Percentiles rank a stretch among this genome's conserved stretches.
Conservation (phyloP, 2,797 vertebrate species). For the Cichlasoma orientale region DNA sequence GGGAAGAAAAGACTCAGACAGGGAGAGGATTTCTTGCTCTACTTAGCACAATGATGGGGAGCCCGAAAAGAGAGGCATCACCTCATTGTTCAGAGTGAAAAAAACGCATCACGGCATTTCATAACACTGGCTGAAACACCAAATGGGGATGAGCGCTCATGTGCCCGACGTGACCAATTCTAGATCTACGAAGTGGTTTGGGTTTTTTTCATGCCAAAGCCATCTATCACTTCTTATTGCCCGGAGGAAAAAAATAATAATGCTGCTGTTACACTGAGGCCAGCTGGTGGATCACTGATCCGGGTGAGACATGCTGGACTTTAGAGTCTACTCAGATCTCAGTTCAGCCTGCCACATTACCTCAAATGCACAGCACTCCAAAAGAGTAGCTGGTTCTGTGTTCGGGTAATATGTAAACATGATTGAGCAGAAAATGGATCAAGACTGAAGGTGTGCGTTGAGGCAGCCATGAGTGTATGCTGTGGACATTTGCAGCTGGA, state of each 20-base stretch:
- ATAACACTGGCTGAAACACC: conserved; percentile 48
- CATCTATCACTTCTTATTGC: neutral
- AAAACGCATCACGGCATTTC: conserved; percentile 46
- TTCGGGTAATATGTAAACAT: neutral
- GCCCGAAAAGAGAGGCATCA: conserved; percentile 34
- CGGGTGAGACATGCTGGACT: conserved; percentile 1
- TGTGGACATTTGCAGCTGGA: conserved; percentile 49
- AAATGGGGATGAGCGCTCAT: conserved; percentile 32
- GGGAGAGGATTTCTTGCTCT: conserved; percentile 61
- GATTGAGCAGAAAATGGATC: neutral
- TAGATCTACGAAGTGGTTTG: neutral
- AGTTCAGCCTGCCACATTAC: neutral
- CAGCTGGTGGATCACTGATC: conserved; percentile 28
- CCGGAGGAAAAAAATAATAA: conserved; percentile 2
- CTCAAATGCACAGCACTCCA: neutral
- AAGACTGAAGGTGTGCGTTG: conserved; percentile 7
- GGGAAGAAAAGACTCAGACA: conserved; percentile 26
- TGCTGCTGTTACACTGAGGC: conserved; percentile 4
- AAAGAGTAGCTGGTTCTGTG: neutral
- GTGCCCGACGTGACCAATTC: conserved; percentile 32
- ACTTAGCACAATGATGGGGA: conserved; percentile 55
- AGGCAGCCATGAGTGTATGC: conserved; percentile 22
- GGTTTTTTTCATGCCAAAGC: neutral
- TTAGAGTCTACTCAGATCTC: neutral
- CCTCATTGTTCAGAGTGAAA: conserved; percentile 43